These are phyloP conservation scores for Caranx ignobilis DNA, from an alignment of 2,113 vertebrate genomes.

Conservation along the genomic window DNA sequence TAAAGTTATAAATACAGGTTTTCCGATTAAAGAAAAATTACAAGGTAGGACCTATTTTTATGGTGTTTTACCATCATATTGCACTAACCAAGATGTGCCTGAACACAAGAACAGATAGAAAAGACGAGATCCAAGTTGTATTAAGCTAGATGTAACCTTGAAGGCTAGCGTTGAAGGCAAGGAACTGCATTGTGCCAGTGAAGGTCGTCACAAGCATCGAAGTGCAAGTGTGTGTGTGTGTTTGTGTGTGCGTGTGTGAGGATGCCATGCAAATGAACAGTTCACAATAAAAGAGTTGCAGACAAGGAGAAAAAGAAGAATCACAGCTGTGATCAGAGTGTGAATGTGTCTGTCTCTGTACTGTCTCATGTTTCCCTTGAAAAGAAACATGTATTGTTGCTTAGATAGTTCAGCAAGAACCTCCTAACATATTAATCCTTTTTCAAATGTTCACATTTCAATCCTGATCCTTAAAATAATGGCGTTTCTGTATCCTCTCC, in stretches of 20 bases:
- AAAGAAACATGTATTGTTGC: conserved; percentile 23
- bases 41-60: neutral
- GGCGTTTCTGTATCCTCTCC: neutral
- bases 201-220: conserved; percentile 40
- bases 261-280: neutral
- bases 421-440: neutral
- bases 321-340: neutral
- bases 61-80: neutral
- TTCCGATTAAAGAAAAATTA: too few relatives aligned
- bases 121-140: neutral
- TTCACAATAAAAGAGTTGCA: neutral
- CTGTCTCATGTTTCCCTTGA: conserved; percentile 37
- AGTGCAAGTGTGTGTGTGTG: conserved; percentile 11
- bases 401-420: neutral
- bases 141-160: neutral
- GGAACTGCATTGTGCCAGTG: neutral
- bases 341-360: conserved; percentile 14
- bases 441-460: neutral
- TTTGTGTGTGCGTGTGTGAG: neutral
- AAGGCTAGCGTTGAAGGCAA: neutral
- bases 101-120: neutral
- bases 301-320: conserved; percentile 22
- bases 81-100: neutral
- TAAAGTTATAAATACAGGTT: too few relatives aligned
- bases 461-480: neutral